Evolutionary conservation across 2,113 vertebrate species (phyloP).

Genomic region (zebrafish (Danio rerio)): GRCz12tu NC_133190.1:51707501-51708000

Average conservation of each 20-base stretch:
- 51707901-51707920: no score
- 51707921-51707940: no score
- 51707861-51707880: no score
- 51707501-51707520: not conserved
- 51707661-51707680: slow-evolving; percentile 98
- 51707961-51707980: no score
- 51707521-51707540: not conserved
- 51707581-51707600: no score
- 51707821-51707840: no score
- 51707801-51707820: no score
- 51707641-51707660: slow-evolving; percentile 98
- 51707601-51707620: slow-evolving; percentile 43
- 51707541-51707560: not conserved
- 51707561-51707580: slow-evolving; percentile 53
- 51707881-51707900: no score
- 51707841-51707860: no score
- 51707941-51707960: no score
- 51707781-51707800: not conserved
- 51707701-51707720: slow-evolving; percentile 99
- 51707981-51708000: no score
- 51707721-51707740: slow-evolving; percentile 96
- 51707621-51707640: slow-evolving; percentile 95
- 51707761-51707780: no score
- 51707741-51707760: slow-evolving; percentile 82
- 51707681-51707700: slow-evolving; percentile 98